Evolutionary conservation across 1,140 invertebrate species (phyloP).

Genomic region (Trichogramma pretiosum): DNA sequence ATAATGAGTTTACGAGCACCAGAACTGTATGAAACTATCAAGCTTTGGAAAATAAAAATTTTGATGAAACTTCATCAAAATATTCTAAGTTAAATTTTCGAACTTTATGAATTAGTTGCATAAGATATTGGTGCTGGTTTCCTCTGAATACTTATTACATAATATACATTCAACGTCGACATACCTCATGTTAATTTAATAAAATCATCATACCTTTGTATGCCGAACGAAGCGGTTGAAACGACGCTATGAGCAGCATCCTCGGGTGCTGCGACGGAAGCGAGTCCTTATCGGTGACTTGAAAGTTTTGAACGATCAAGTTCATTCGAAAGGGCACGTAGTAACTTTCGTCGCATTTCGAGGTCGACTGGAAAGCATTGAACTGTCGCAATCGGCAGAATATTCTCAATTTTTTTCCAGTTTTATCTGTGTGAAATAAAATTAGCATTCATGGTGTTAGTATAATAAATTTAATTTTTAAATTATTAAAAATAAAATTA

Average conservation of each 20-base stretch:
- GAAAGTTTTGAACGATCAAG: slow-evolving; percentile 56
- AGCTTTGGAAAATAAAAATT: too few relatives aligned
- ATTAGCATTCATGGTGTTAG: not conserved
- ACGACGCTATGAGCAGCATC: slow-evolving; percentile 62
- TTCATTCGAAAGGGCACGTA: slow-evolving; percentile 69
- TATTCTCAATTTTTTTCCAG: slow-evolving; percentile 27
- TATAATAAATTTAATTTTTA: not conserved
- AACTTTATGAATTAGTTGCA: too few relatives aligned
- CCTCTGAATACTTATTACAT: too few relatives aligned
- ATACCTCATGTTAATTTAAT: too few relatives aligned
- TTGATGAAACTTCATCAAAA: too few relatives aligned
- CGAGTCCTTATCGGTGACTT: slow-evolving; percentile 20
- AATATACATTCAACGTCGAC: too few relatives aligned
- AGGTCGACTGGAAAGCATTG: slow-evolving; percentile 45
- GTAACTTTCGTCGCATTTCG: not conserved
- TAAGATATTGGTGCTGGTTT: too few relatives aligned
- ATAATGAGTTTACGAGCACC: too few relatives aligned
- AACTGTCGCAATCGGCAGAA: slow-evolving; percentile 46
- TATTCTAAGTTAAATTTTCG: too few relatives aligned
- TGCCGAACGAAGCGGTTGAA: slow-evolving; percentile 61
- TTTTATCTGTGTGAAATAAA: slow-evolving; percentile 24
- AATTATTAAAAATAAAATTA: too few relatives aligned
- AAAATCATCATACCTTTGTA: slow-evolving; percentile 57
- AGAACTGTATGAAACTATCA: too few relatives aligned
- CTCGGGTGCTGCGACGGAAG: slow-evolving; percentile 37